Conservation (phyloP, 1,140 invertebrate genomes). For the Lanistes nyassanus region DNA sequence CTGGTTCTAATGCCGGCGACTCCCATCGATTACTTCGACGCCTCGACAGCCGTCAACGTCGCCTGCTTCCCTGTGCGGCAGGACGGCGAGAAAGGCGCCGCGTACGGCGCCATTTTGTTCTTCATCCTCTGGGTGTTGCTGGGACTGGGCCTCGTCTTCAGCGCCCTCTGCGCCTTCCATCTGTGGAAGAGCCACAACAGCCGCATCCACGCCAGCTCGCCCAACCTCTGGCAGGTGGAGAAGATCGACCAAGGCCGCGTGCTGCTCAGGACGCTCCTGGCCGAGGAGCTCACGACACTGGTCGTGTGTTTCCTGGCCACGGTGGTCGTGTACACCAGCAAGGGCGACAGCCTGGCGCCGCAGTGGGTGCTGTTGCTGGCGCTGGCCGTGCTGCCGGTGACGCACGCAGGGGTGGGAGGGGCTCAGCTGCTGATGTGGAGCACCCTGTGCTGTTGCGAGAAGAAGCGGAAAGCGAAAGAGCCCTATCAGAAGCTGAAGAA, state of each 20-base stretch:
- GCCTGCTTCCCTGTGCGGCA: slow-evolving; percentile 44
- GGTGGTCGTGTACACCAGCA: slow-evolving; percentile 36
- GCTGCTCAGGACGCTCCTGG: slow-evolving; percentile 37
- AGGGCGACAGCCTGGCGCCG: neutral
- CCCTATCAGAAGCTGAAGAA: slow-evolving; percentile 49
- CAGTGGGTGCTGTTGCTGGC: slow-evolving; percentile 39
- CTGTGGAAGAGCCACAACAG: slow-evolving; percentile 44
- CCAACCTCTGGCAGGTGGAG: slow-evolving; percentile 51
- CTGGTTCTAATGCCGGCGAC: slow-evolving; percentile 35
- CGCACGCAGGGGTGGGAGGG: slow-evolving; percentile 33
- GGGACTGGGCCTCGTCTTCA: slow-evolving; percentile 27
- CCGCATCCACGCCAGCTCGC: slow-evolving; percentile 48
- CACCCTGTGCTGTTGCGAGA: slow-evolving; percentile 37
- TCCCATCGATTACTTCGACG: slow-evolving; percentile 37
- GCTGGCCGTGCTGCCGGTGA: slow-evolving; percentile 26
- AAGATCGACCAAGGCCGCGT: slow-evolving; percentile 39
- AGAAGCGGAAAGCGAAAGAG: slow-evolving; percentile 40
- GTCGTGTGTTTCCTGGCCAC: slow-evolving; percentile 36
- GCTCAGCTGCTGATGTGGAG: slow-evolving; percentile 41
- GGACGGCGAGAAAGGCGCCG: slow-evolving; percentile 36
- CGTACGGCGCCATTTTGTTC: slow-evolving; percentile 42
- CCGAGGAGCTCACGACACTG: slow-evolving; percentile 34
- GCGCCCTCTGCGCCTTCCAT: slow-evolving; percentile 38
- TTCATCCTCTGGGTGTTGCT: slow-evolving; percentile 42
- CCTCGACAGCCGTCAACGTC: slow-evolving; percentile 24